phyloP scores from a whole-genome alignment of 2,113 vertebrate genomes.

The Oxyura jamaicensis region DNA sequence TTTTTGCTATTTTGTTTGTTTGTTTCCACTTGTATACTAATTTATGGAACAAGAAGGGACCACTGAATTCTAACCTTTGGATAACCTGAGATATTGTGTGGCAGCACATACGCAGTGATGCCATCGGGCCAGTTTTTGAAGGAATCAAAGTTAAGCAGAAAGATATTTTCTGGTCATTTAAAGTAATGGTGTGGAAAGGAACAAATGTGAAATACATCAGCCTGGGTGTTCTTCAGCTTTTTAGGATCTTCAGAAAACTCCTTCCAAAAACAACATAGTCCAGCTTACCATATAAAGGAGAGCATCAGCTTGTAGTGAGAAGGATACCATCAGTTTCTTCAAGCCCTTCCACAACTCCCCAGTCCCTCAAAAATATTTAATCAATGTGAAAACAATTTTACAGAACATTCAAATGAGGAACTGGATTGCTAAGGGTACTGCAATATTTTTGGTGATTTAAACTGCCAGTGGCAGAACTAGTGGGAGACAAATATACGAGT shows the following conservation, averaged over 20 bases:
- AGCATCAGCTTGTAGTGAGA: background rate
- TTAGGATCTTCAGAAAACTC: background rate
- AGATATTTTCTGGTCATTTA: background rate
- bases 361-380: background rate
- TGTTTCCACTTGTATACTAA: background rate
- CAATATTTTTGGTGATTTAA: background rate
- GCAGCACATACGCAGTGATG: background rate
- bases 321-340: background rate
- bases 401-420: background rate
- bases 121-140: background rate
- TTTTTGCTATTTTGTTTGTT: background rate
- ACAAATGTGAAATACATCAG: background rate
- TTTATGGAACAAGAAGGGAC: background rate
- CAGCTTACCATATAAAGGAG: background rate
- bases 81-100: background rate
- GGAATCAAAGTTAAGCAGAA: background rate
- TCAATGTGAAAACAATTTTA: background rate
- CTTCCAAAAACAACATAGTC: background rate
- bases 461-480: background rate
- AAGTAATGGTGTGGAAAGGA: background rate
- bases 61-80: background rate
- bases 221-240: background rate
- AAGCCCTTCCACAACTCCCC: background rate
- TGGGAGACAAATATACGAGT: background rate
- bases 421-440: background rate